A percentile compares a stretch with the other conserved stretches of the same genome.
phyloP scores from a whole-genome alignment of 2,113 vertebrate genomes.

The Oenanthe melanoleuca region DNA sequence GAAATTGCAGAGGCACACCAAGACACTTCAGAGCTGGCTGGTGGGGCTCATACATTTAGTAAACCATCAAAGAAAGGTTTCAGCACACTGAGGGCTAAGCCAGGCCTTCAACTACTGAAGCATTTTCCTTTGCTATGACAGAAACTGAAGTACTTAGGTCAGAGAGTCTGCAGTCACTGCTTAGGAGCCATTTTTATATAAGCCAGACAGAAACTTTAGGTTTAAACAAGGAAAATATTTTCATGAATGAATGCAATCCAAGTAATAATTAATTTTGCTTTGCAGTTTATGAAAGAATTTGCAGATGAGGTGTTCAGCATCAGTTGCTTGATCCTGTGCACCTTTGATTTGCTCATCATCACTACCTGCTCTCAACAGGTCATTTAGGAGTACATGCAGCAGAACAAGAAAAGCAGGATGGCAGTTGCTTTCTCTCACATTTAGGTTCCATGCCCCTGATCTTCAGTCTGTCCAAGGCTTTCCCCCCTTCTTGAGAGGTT shows the following conservation, averaged over 20 bases:
- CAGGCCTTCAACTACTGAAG: neutral
- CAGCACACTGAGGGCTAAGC: neutral
- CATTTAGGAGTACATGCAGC: neutral
- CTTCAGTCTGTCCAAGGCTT: neutral
- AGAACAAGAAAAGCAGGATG: neutral
- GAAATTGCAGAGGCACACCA: neutral
- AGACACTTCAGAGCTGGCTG: neutral
- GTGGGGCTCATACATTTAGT: neutral
- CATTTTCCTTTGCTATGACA: neutral
- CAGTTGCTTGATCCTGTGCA: neutral
- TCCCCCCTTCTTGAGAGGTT: neutral
- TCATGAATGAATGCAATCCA: neutral
- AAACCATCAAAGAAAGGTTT: neutral
- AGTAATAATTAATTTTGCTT: neutral
- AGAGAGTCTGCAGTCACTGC: neutral
- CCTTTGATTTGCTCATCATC: neutral
- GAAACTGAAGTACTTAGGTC: neutral
- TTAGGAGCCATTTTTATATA: neutral
- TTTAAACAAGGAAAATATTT: neutral
- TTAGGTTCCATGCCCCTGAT: neutral
- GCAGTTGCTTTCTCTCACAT: neutral
- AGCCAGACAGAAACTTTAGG: neutral
- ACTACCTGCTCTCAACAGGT: neutral
- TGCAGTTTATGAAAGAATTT: neutral
- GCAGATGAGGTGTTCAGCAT: neutral